Percentiles rank a stretch among this genome's conserved stretches.
Conservation (phyloP, 2,888 invertebrate genomes). For the Leptodirus hochenwartii region DNA sequence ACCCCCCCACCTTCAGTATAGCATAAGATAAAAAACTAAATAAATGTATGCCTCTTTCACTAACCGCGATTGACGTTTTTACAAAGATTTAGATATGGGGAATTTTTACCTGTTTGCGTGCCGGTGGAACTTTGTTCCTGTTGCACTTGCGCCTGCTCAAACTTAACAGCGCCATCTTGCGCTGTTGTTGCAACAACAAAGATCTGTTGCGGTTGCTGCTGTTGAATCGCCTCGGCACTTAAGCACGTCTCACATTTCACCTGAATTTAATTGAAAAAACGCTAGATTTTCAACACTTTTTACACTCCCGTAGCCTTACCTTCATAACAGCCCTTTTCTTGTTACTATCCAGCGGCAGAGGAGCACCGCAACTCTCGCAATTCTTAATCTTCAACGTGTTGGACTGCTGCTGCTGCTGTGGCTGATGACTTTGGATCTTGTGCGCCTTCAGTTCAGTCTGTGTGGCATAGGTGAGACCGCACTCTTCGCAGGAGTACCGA, state of each 20-base stretch:
- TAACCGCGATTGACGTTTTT: background rate
- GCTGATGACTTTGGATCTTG: constrained; percentile 30
- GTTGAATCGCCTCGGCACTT: constrained; percentile 27
- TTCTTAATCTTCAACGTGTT: constrained; percentile 26
- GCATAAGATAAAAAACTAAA: too few relatives aligned
- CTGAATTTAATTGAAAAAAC: too few relatives aligned
- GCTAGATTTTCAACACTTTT: too few relatives aligned
- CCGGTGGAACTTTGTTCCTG: too few relatives aligned
- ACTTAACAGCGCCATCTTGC: constrained; percentile 22
- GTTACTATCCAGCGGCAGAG: constrained; percentile 26
- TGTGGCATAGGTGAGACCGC: constrained; percentile 25
- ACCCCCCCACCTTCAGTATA: too few relatives aligned
- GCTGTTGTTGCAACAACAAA: constrained; percentile 41
- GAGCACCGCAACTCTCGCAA: constrained; percentile 27
- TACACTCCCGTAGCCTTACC: too few relatives aligned
- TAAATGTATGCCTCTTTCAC: too few relatives aligned
- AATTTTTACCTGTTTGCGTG: too few relatives aligned
- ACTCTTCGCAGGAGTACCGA: constrained; percentile 26
- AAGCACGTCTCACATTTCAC: constrained; percentile 27
- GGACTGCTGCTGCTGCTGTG: constrained; percentile 24
- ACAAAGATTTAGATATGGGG: too few relatives aligned
- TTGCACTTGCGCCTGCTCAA: constrained; percentile 25
- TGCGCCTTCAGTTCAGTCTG: constrained; percentile 26
- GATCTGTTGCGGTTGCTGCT: constrained; percentile 36
- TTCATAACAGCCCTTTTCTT: constrained; percentile 28